Conservation (phyloP, 2,888 invertebrate species). For the Synergus laeviventris region DNA sequence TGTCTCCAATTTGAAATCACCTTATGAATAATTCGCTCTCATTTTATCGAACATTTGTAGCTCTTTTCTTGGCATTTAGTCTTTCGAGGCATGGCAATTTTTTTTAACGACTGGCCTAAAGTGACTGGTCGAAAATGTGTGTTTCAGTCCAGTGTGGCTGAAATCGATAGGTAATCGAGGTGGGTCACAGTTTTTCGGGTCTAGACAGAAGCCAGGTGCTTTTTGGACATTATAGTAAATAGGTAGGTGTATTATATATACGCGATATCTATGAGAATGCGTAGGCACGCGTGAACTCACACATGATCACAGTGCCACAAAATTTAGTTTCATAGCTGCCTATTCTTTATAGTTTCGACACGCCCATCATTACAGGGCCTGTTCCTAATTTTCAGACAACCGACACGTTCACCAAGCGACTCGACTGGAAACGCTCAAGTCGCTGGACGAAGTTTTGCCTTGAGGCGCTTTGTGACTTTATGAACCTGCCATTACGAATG, state of each 20-base stretch:
- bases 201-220: slow-evolving; percentile 40
- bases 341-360: slow-evolving; percentile 62
- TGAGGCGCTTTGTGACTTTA: slow-evolving; percentile 52
- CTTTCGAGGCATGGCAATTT: slow-evolving; percentile 22
- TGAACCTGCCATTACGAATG: slow-evolving; percentile 55
- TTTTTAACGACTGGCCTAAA: slow-evolving; percentile 21
- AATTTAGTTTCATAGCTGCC: slow-evolving; percentile 61
- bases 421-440: slow-evolving; percentile 40
- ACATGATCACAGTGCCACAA: slow-evolving; percentile 53
- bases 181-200: slow-evolving; percentile 36
- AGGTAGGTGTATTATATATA: slow-evolving; percentile 19
- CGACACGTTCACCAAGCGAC: slow-evolving; percentile 48
- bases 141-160: neutral
- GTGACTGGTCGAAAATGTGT: slow-evolving; percentile 27
- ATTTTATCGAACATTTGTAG: slow-evolving; percentile 7
- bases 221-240: slow-evolving; percentile 37
- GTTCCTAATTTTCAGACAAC: slow-evolving; percentile 54
- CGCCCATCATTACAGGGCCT: slow-evolving; percentile 62
- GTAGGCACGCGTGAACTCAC: slow-evolving; percentile 53
- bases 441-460: slow-evolving; percentile 49
- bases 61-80: slow-evolving; percentile 2
- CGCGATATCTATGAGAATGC: slow-evolving; percentile 19
- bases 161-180: slow-evolving; percentile 34
- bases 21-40: slow-evolving; percentile 29
- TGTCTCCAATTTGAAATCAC: too few relatives aligned